Evolutionary conservation across 2,888 invertebrate genomes (phyloP), one percentile per base, ranked within the genome.

Genomic region (Protula sp.): DNA sequence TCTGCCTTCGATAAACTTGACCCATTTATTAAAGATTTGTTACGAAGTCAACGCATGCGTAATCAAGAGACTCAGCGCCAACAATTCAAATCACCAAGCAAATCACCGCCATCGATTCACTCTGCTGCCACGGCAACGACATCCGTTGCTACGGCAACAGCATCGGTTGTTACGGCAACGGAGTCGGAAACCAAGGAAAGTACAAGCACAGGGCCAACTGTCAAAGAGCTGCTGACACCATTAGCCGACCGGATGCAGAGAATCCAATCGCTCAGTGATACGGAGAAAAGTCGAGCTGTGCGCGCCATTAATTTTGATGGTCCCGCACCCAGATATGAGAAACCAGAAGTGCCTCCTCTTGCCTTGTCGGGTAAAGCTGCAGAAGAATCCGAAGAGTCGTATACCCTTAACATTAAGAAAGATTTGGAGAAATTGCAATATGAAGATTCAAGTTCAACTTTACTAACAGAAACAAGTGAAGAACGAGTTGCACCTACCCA

Each of bases 181-280:
- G 19, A 9, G 19, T 14, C 9, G 9, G 38, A 38, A 19, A 14
- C 38, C 19, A 38, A 19, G 38, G 38, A 38, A 14, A 38, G 9
- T 14, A 19, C 19, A 19, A 38, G 38, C 19, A 14, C 26, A 14
- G 45, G 27, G 4, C 45, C 47, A 14, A 58, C 58, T 38, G 58
- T 58, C 14, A 54, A 55, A 28, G 58, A 58, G 29, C 28, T 58
- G 5, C 54, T 58, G 27, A 54, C 54, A 4, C 54, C 58, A 3
- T 45, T 58, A 22, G 54, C 53, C 5, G 54, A 58, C 47, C 30
- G 58, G 4, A 53, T 58, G 54, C 29, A 57, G 22, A 56, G 52
- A 27, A n/a, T 56, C 28, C 14, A 4, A 4, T 24, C 24, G 5
- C 5, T 24, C 5, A n/a, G 22, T 24, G 50, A 24, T 5, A 5